Evolutionary conservation across 2,888 invertebrate species (phyloP), one percentile per base, ranked within the genome.

Genomic region (Phlogophora meticulosa): DNA sequence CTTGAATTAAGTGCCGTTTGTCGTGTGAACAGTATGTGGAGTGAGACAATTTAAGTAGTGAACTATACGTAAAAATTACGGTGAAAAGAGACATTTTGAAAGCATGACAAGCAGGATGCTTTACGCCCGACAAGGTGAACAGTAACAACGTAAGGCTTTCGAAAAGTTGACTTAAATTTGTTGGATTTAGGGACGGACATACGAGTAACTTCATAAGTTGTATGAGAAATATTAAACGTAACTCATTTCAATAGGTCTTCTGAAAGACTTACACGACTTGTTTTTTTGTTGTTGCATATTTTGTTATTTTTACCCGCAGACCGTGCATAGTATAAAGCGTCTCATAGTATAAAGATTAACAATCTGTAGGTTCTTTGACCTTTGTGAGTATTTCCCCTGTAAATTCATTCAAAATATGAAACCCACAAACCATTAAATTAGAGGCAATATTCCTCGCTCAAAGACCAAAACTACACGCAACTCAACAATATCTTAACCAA

Each of bases 21-120:
- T 80, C 81, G 78, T 72, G 55, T 64, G 56, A 62, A 70, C 58
- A 71, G 80, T 84, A 87, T 87, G 78, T 87, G 84, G 87, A 88
- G 82, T 88, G 86, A 78, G 78, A 88, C 86, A 67, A 49, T 60
- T 52, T 57, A 65, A 76, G 67, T 75, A 58, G 63, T 60, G 58
- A 74, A 74, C 73, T 78, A 79, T 77, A 78, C 78, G 74, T 75
- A 67, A 60, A 79, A 65, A 78, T 81, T 85, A 75, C 63, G 68
- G 78, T 68, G 80, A 80, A 83, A 82, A 78, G 76, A 82, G 72
- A 80, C 64, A 82, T 78, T 84, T 64, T 60, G 63, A 81, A 78
- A 72, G 72, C 66, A 51, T 72, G 57, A 65, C 62, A 45, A 36
- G 38, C 24, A 60, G 63, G 51, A 61, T 64, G 52, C 42, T 46